Percentiles rank a stretch among this genome's conserved stretches.
Evolutionary conservation across 1,140 invertebrate species (phyloP).

Genomic region (Zophobas morio): DNA sequence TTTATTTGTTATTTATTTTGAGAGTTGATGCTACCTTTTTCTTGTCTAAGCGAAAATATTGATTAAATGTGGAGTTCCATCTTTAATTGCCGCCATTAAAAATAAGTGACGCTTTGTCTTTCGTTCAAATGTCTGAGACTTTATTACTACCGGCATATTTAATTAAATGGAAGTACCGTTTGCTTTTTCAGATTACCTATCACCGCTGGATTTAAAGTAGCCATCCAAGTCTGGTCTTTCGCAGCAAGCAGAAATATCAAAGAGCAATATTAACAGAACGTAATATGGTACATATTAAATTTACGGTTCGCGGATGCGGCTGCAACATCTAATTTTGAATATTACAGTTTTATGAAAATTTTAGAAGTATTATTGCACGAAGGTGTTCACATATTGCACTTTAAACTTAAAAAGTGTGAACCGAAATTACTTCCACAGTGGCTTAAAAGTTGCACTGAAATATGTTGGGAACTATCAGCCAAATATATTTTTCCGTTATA

Average conservation of each 20-base stretch:
- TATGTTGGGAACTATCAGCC: too few relatives aligned
- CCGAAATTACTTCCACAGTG: too few relatives aligned
- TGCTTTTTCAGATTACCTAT: too few relatives aligned
- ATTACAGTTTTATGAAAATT: constrained; percentile 9
- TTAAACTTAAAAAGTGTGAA: too few relatives aligned
- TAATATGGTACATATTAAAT: constrained; percentile 1
- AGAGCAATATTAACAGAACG: constrained; percentile 17
- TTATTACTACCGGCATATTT: too few relatives aligned
- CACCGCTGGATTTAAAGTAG: not conserved
- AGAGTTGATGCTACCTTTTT: not conserved
- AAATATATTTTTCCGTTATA: too few relatives aligned
- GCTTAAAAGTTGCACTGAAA: not conserved
- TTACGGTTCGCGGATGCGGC: not conserved
- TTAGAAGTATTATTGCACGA: not conserved
- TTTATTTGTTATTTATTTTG: not conserved
- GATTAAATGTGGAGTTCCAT: not conserved
- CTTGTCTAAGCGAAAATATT: not conserved
- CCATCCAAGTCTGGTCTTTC: not conserved
- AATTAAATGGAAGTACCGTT: too few relatives aligned
- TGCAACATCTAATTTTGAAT: not conserved
- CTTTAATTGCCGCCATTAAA: not conserved
- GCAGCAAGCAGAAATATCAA: not conserved
- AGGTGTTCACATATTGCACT: not conserved
- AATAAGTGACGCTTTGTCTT: not conserved
- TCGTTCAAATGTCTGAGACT: too few relatives aligned